These are phyloP conservation scores for Eilema caniola DNA, from an alignment of 2,888 invertebrate species.

Conservation along the genomic window DNA sequence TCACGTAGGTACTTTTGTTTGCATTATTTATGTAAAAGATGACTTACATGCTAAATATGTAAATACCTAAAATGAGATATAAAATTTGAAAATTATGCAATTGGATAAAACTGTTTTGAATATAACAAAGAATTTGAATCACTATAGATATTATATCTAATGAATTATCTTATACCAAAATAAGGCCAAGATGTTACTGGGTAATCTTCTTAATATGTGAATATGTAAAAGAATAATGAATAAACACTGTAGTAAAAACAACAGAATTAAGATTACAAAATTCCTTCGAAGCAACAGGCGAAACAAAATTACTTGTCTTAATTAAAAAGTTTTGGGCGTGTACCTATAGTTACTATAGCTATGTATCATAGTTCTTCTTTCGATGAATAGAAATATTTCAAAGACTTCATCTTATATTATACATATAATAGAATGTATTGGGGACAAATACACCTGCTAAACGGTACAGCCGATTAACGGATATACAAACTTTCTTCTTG, in stretches of 20 bases:
- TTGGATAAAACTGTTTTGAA: neutral
- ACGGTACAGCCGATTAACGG: neutral
- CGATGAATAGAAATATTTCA: neutral
- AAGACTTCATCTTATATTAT: neutral
- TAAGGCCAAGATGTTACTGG: neutral
- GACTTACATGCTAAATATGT: neutral
- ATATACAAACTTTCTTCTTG: neutral
- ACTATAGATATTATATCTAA: neutral
- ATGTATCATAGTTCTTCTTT: neutral
- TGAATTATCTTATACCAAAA: neutral
- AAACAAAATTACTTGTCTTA: neutral
- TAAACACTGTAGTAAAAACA: neutral
- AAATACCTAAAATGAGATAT: neutral
- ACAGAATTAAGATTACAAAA: neutral
- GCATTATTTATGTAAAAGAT: neutral
- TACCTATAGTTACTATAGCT: neutral
- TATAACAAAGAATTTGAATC: neutral
- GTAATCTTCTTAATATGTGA: neutral
- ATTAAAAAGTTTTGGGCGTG: neutral
- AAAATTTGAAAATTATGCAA: slow-evolving; percentile 6
- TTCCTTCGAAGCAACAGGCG: neutral
- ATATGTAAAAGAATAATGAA: neutral
- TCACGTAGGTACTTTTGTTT: neutral
- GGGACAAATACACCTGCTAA: neutral
- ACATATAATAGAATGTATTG: neutral